These are phyloP conservation scores for Parus major DNA, from an alignment of 2,113 vertebrate genomes.

Conservation along the genomic window DNA sequence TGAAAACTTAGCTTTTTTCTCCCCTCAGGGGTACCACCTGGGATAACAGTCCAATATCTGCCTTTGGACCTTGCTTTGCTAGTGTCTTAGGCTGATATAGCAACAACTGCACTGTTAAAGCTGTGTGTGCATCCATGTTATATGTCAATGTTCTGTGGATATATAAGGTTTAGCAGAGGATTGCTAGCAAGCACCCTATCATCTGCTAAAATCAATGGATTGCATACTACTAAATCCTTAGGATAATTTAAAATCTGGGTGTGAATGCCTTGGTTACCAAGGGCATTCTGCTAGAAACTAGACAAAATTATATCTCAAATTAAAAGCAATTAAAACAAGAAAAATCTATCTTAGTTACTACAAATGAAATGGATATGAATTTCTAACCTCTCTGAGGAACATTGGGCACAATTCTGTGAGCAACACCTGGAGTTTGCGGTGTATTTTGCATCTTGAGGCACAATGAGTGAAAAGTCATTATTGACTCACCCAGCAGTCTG, in stretches of 20 bases:
- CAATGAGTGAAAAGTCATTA: background rate
- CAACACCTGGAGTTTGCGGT: background rate
- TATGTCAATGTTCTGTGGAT: fast-evolving
- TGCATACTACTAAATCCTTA: background rate
- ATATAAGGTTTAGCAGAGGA: background rate
- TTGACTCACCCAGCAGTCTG: too few relatives aligned
- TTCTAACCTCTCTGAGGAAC: background rate
- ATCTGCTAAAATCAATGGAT: background rate
- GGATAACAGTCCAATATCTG: background rate
- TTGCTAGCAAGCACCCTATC: background rate
- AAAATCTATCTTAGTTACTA: background rate
- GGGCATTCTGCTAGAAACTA: background rate
- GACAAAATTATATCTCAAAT: background rate
- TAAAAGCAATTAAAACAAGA: background rate
- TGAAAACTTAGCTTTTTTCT: background rate
- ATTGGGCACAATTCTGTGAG: background rate
- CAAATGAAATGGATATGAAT: background rate
- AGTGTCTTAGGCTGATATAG: background rate
- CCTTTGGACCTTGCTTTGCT: background rate
- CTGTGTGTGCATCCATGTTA: fast-evolving
- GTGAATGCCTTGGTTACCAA: background rate
- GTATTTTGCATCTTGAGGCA: background rate
- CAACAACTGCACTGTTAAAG: background rate
- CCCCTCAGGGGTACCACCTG: background rate
- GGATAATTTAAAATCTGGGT: background rate